These are phyloP conservation scores for Chelonoidis abingdonii DNA, from an alignment of 2,113 vertebrate species.

Conservation along the genomic window DNA sequence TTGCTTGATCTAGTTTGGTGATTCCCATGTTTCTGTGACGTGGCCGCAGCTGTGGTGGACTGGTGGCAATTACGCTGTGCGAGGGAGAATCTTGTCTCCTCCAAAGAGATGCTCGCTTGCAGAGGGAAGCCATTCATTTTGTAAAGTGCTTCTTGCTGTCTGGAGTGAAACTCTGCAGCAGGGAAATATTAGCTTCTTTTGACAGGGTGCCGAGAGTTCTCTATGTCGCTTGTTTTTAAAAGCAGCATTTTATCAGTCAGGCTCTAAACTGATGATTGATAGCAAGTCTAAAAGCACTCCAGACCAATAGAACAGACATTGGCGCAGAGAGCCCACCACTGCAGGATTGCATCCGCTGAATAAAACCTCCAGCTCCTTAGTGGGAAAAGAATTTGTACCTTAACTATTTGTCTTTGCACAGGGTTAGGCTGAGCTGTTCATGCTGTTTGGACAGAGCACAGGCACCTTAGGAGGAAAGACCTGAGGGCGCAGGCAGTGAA, in stretches of 20 bases:
- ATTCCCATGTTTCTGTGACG: neutral
- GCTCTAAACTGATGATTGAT: constrained; percentile 34
- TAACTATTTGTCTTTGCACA: neutral
- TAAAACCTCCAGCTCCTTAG: neutral
- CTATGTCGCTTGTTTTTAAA: constrained; percentile 34
- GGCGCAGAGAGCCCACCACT: neutral
- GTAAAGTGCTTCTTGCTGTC: constrained; percentile 27
- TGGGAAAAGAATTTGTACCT: constrained; percentile 13
- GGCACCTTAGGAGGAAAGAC: neutral
- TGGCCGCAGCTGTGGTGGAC: neutral
- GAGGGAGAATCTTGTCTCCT: neutral
- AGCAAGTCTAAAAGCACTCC: neutral
- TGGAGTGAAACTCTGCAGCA: constrained; percentile 38
- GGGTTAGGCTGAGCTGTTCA: neutral
- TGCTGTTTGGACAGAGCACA: neutral
- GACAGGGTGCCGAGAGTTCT: constrained; percentile 35
- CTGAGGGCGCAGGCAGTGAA: neutral
- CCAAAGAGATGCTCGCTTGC: neutral
- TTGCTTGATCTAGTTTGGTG: fast-evolving
- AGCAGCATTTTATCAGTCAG: constrained; percentile 37
- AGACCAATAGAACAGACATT: constrained; percentile 31
- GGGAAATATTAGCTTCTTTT: constrained; percentile 52
- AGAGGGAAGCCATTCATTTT: constrained; percentile 45
- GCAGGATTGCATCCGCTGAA: neutral
- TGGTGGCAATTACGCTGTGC: neutral